These are phyloP conservation scores for Nomada goodeniana DNA, from an alignment of 2,888 invertebrate genomes.

Conservation along the genomic window DNA sequence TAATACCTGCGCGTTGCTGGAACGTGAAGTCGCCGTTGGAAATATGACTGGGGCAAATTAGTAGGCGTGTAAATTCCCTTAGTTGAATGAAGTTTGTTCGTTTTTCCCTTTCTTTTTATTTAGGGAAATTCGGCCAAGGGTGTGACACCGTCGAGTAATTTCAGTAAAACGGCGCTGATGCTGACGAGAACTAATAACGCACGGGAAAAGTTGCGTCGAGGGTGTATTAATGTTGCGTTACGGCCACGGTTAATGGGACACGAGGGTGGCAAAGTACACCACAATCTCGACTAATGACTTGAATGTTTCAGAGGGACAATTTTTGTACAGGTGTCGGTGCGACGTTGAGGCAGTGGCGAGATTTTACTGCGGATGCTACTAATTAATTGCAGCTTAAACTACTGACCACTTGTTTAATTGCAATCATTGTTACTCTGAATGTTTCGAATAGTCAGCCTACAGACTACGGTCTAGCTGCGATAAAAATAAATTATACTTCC, in stretches of 20 bases:
- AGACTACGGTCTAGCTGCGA: no score
- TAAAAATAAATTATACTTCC: no score
- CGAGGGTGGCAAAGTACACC: neutral
- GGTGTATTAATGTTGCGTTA: constrained; percentile 18
- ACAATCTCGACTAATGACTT: neutral
- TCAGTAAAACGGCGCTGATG: neutral
- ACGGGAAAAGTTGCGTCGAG: constrained; percentile 26
- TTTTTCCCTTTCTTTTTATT: neutral
- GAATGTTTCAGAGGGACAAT: neutral
- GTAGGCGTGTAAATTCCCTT: constrained; percentile 19
- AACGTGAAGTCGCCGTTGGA: constrained; percentile 10
- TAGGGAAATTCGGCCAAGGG: constrained; percentile 1
- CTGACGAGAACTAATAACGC: constrained; percentile 9
- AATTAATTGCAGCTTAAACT: no score
- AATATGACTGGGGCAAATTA: constrained; percentile 46
- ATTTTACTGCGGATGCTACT: no score
- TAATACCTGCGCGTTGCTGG: constrained; percentile 23
- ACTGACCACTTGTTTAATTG: no score
- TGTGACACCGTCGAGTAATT: constrained; percentile 10
- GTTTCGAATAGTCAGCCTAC: no score
- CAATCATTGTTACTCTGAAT: no score
- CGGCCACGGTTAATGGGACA: neutral
- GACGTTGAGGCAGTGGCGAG: no score
- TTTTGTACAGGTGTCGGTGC: no score
- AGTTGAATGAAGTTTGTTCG: constrained; percentile 5